Evolutionary conservation across 2,888 invertebrate species (phyloP).

Genomic region (Tiliacea aurago): DNA sequence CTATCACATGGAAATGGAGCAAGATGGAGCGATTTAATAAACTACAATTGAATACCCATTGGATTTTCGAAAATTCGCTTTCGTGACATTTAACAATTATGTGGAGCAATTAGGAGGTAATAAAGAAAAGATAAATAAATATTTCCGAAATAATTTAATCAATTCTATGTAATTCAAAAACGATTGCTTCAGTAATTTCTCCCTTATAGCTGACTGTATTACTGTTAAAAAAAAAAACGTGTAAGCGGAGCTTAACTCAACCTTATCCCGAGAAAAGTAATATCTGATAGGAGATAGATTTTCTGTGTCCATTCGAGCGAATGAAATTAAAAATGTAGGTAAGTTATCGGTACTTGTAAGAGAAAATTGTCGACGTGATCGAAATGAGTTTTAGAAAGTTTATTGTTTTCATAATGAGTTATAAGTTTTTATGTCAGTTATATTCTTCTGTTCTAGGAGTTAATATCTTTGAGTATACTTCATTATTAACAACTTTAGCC

Average conservation of each 20-base stretch:
- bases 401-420: neutral
- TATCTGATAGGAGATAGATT: neutral
- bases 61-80: too few relatives aligned
- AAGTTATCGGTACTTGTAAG: conserved; percentile 17
- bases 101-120: neutral
- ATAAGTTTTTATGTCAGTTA: conserved; percentile 11
- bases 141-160: neutral
- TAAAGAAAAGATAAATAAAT: neutral
- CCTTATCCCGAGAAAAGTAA: conserved; percentile 1
- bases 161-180: neutral
- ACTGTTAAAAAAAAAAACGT: neutral
- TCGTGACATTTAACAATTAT: too few relatives aligned
- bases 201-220: neutral
- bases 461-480: conserved; percentile 6
- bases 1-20: neutral
- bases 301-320: conserved; percentile 2
- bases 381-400: conserved; percentile 25
- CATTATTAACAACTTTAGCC: neutral
- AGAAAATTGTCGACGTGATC: conserved; percentile 5
- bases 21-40: neutral
- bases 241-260: neutral
- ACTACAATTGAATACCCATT: too few relatives aligned
- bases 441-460: neutral
- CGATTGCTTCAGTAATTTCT: neutral
- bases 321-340: conserved; percentile 30